These are phyloP conservation scores for Hylyphantes graminicola DNA, from an alignment of 1,140 invertebrate genomes.

Conservation along the genomic window DNA sequence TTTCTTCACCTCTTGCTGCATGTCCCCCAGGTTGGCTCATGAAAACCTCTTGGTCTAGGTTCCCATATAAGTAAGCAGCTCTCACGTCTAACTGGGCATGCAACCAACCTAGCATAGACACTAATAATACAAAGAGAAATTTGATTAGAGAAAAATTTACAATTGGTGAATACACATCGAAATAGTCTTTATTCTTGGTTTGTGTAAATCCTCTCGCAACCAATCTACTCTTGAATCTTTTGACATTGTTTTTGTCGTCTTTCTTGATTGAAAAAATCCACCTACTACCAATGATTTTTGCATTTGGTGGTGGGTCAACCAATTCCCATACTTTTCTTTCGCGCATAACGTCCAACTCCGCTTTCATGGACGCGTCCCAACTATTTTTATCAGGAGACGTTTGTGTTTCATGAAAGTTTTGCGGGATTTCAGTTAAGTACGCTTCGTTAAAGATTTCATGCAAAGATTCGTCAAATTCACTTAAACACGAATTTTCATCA, in stretches of 20 bases:
- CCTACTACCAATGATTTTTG: background rate
- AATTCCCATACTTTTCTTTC: background rate
- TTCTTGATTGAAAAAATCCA: too few relatives aligned
- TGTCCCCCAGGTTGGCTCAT: background rate
- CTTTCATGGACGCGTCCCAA: background rate
- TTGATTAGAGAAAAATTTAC: background rate
- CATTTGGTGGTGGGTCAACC: background rate
- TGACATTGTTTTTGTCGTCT: background rate
- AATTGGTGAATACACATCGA: background rate
- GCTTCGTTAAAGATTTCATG: too few relatives aligned
- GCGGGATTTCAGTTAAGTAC: too few relatives aligned
- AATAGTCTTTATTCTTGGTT: too few relatives aligned
- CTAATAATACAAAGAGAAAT: constrained; percentile 17
- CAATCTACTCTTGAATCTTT: too few relatives aligned
- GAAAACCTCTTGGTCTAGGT: background rate
- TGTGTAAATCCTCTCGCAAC: too few relatives aligned
- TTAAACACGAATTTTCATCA: too few relatives aligned
- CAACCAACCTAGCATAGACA: background rate
- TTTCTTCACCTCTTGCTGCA: too few relatives aligned
- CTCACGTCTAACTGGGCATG: background rate
- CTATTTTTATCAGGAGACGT: background rate
- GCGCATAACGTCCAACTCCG: background rate
- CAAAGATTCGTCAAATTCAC: too few relatives aligned
- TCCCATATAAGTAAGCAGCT: background rate
- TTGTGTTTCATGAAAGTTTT: too few relatives aligned